Base-by-base conservation (phyloP, 2,797 vertebrate species). In the Sandelia bainsii region DNA sequence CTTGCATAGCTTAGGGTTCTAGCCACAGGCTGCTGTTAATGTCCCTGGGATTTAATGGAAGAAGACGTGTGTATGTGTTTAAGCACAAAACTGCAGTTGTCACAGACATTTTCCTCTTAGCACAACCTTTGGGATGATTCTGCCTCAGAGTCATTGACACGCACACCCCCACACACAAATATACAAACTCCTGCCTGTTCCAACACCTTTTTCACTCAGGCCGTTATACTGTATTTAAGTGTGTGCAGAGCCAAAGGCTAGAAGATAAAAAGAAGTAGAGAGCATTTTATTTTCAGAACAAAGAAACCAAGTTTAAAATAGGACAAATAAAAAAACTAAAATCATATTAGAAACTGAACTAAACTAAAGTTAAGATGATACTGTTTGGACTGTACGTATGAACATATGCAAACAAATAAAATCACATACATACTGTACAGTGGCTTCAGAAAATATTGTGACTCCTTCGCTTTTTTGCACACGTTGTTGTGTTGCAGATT, bases 21-120 rank as follows among this genome's bases (percentile, higher is more conserved):
- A 73, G 83, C 90, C 63, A 17, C 67, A 29, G 75, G 92, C 78
- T 68, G 54, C 52, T 53, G 45, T 88, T 90, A 78, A 82, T 81
- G 85, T 88, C 79, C 66, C 57, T 61, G 49, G 61, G 72, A 84
- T 64, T 80, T 87, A 82, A 91, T 87, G 79, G 40, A 80, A 82
- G 78, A 61, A 85, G 87, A 89, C 82, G 23, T 72, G 54, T 76
- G 78, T 66, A 84, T 58, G 22, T 78, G 81, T 78, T 72, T 37
- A 58, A 80, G 66, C 34, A 76, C 46, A 57, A 82, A 75, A 82
- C 69, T 70, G 73, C 81, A 81, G 74, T 89, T 75, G 82, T 90
- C 83, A 65, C 85, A 78, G 82, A 78, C 82, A 58, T 81, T 90
- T 82, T 82, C 87, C 86, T 86, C 53, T 25, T 22, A 90, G 89